phyloP scores from a whole-genome alignment of 2,888 invertebrate genomes.

The Dioctria linearis region DNA sequence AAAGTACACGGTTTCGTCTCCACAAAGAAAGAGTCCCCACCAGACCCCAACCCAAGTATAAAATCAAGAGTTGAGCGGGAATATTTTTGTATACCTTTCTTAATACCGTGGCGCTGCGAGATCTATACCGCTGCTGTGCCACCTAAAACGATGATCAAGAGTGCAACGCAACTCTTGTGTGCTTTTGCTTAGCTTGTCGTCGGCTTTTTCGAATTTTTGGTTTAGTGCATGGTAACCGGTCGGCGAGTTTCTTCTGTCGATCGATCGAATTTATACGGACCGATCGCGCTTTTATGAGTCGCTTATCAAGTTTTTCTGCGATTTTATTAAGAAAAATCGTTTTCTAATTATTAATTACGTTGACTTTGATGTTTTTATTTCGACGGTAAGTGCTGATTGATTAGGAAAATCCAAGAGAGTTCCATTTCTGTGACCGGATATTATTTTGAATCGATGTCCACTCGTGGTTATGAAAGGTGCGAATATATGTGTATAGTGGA shows the following conservation, averaged over 20 bases:
- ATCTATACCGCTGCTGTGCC: not conserved
- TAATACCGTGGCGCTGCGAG: slow-evolving; percentile 14
- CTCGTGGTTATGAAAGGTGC: too few relatives aligned
- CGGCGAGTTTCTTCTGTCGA: slow-evolving; percentile 8
- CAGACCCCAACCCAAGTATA: too few relatives aligned
- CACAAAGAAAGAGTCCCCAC: too few relatives aligned
- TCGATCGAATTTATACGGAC: not conserved
- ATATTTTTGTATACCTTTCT: not conserved
- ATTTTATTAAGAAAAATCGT: slow-evolving; percentile 2
- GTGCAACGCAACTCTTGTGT: slow-evolving; percentile 2
- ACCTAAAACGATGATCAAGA: not conserved
- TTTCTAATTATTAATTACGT: not conserved
- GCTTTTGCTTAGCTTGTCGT: too few relatives aligned
- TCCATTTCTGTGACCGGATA: too few relatives aligned
- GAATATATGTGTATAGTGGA: too few relatives aligned
- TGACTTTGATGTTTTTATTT: not conserved
- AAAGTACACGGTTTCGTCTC: too few relatives aligned
- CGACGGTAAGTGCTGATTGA: not conserved
- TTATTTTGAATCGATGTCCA: too few relatives aligned
- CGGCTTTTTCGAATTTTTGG: not conserved
- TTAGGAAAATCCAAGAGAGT: not conserved
- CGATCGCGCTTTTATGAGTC: slow-evolving; percentile 30
- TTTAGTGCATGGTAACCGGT: slow-evolving; percentile 44
- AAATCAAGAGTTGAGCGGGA: too few relatives aligned
- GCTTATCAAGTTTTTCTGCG: slow-evolving; percentile 9